A percentile compares a stretch with the other conserved stretches of the same genome.
phyloP scores from a whole-genome alignment of 1,140 invertebrate species.

The Drosophila sucinea region DNA sequence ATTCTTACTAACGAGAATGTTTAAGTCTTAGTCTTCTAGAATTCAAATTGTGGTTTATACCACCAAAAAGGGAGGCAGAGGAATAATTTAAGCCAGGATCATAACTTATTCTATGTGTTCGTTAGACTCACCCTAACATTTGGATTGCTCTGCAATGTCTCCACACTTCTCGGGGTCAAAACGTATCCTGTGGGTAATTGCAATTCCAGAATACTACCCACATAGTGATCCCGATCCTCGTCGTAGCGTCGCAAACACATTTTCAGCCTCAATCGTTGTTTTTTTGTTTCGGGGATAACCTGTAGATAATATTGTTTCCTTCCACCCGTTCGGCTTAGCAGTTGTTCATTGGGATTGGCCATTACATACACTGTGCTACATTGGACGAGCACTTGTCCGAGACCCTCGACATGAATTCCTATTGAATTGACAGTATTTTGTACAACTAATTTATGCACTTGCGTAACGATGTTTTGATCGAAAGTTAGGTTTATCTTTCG shows the following conservation, averaged over 20 bases:
- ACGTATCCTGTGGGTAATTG: constrained; percentile 34
- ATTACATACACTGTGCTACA: background rate
- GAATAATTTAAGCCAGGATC: no score
- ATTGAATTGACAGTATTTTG: background rate
- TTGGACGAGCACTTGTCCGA: background rate
- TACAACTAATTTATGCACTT: background rate
- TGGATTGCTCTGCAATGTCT: background rate
- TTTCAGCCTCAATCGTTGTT: background rate
- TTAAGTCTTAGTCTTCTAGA: no score
- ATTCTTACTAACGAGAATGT: no score
- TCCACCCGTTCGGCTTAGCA: background rate
- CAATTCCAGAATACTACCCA: constrained; percentile 19
- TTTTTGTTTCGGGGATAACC: background rate
- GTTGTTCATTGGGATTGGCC: background rate
- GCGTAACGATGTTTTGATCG: background rate
- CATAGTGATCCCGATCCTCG: background rate
- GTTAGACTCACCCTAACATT: constrained; percentile 16
- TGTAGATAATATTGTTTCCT: background rate
- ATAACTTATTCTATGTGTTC: no score
- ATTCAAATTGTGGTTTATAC: no score
- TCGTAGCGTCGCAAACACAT: constrained; percentile 20
- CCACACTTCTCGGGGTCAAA: background rate
- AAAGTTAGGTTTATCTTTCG: background rate
- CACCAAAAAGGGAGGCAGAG: no score
- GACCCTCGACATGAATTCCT: background rate